Base-by-base conservation (phyloP, 2,113 vertebrate genomes). In the Chaetops frenatus region DNA sequence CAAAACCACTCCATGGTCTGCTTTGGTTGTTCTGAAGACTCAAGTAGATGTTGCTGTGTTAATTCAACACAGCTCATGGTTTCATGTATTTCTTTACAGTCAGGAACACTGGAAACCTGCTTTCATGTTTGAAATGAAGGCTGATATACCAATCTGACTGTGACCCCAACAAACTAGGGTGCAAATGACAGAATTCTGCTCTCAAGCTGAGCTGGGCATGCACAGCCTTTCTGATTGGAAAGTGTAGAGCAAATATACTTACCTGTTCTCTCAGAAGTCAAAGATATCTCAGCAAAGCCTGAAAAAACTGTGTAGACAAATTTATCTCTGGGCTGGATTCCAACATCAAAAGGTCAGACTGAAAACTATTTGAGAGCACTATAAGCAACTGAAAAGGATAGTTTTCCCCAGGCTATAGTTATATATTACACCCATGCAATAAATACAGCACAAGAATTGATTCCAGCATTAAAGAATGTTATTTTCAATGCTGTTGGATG, bases 91-190 rank as follows among this genome's bases (percentile, higher is more conserved):
- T 72, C 50, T 90, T 73, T 73, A 69, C 25, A 56, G 24, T 45
- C 74, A 73, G 62, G 16, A 88, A 27, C 36, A 73, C 9, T 66
- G 29, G 24, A 83, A 93, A 78, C 27, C 31, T 66, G 27, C 38
- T 94, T 97, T 88, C 64, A 73, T 73, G 72, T 86, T 88, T 74
- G 60, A 88, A 93, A 86, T 74, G 60, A 88, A 90, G 92, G 65
- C 35, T 44, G 67, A 88, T 53, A 82, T 5, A 62, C 33, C 65
- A 56, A 65, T 82, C n/a, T 88, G n/a, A 45, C 74, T 65, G 48
- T 77, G 82, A 93, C 47, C 56, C 23, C 19, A 70, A 45, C 57
- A 88, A 87, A 36, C n/a, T 18, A 16, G 35, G 85, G 51, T 31
- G 48, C 0, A 2, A 51, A 66, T 44, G 33, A 56, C 51, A 51